phyloP scores from a whole-genome alignment of 2,888 invertebrate genomes.

The Chirona hameri region DNA sequence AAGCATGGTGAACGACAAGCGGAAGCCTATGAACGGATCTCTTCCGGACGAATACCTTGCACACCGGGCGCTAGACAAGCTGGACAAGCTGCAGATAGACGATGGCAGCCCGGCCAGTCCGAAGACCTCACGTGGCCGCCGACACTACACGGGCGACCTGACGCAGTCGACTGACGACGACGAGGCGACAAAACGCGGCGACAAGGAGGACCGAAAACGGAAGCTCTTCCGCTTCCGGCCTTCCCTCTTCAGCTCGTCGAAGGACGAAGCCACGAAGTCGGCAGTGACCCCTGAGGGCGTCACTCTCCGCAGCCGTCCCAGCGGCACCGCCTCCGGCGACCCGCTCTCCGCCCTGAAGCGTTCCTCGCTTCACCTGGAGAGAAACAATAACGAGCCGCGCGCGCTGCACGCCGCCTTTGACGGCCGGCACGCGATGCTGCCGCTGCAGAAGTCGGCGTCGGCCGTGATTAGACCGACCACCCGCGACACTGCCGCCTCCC shows the following conservation, averaged over 20 bases:
- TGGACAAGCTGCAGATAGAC: not conserved
- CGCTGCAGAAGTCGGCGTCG: constrained; percentile 28
- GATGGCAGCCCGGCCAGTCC: not conserved
- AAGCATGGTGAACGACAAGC: not conserved
- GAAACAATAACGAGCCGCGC: not conserved
- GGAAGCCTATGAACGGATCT: not conserved
- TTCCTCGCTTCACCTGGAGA: not conserved
- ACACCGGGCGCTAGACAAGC: not conserved
- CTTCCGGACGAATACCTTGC: not conserved
- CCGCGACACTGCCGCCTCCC: not conserved
- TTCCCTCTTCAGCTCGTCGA: not conserved
- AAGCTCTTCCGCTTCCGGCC: not conserved
- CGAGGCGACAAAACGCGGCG: not conserved
- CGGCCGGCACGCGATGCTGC: not conserved
- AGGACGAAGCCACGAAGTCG: not conserved
- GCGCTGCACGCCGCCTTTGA: not conserved
- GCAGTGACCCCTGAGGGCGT: not conserved
- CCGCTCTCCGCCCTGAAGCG: not conserved
- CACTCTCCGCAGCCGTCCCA: not conserved
- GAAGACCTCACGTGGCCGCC: not conserved
- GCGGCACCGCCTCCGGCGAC: not conserved
- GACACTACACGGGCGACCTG: not conserved
- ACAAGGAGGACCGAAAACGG: not conserved
- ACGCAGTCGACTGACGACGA: not conserved
- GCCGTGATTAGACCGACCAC: not conserved